Evolutionary conservation across 2,797 vertebrate species (phyloP).

Genomic region (Telmatherina bonti): DNA sequence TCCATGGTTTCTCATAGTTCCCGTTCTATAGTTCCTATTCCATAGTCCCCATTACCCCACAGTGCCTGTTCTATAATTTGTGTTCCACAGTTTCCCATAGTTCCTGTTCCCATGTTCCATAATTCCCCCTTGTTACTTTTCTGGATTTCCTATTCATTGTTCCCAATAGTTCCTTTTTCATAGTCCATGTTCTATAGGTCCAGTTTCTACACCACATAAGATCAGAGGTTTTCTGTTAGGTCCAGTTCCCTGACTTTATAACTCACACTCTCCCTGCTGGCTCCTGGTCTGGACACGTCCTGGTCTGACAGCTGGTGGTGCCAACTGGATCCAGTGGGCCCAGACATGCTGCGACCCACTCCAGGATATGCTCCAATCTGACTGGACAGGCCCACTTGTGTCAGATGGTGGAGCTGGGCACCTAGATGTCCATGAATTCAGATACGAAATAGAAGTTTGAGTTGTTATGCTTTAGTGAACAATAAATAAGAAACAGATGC

Average conservation of each 20-base stretch:
- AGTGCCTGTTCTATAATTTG: too few relatives aligned
- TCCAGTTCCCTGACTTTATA: slow-evolving; percentile 3
- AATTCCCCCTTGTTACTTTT: too few relatives aligned
- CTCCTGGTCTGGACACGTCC: slow-evolving; percentile 83
- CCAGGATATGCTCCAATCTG: slow-evolving; percentile 90
- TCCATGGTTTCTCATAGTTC: too few relatives aligned
- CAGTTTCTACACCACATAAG: too few relatives aligned
- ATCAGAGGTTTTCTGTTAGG: not conserved
- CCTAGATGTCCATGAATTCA: slow-evolving; percentile 76
- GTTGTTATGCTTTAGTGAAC: not conserved
- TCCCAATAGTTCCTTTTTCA: too few relatives aligned
- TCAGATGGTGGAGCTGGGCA: slow-evolving; percentile 95
- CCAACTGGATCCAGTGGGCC: slow-evolving; percentile 92
- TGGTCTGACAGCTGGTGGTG: slow-evolving; percentile 89
- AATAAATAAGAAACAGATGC: too few relatives aligned
- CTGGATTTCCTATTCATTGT: too few relatives aligned
- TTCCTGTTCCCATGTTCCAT: too few relatives aligned
- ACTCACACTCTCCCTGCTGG: slow-evolving; percentile 91
- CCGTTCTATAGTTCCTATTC: too few relatives aligned
- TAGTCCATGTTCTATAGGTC: too few relatives aligned
- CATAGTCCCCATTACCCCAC: too few relatives aligned
- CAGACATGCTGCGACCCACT: slow-evolving; percentile 89
- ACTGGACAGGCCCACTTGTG: slow-evolving; percentile 95
- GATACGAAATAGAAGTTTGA: not conserved
- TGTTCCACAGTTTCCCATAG: too few relatives aligned